Evolutionary conservation across 2,797 vertebrate species (phyloP).

Genomic region (Brotula barbata): DNA sequence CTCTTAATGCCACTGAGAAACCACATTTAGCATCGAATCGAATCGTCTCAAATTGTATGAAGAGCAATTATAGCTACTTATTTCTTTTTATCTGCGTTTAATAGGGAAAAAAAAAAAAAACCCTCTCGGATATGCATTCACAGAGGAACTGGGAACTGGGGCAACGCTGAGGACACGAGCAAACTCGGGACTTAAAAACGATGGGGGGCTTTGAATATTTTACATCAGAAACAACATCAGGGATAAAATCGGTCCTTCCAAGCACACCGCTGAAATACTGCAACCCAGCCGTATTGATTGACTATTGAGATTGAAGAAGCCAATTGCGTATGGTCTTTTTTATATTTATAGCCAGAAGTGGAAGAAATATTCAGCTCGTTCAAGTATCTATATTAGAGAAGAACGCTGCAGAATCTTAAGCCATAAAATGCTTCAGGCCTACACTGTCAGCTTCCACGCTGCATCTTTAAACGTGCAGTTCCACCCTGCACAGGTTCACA

Average conservation of each 20-base stretch:
- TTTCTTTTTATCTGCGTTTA: conserved; percentile 22
- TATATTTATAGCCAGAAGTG: too few species aligned
- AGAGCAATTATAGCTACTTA: conserved; percentile 24
- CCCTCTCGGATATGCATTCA: conserved; percentile 8
- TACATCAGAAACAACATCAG: background rate
- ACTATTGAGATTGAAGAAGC: too few species aligned
- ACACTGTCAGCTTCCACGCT: too few species aligned
- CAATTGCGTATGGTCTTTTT: too few species aligned
- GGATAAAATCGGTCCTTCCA: background rate
- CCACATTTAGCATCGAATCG: background rate
- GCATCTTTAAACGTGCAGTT: too few species aligned
- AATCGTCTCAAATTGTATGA: conserved; percentile 27
- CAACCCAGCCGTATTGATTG: too few species aligned
- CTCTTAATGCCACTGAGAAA: background rate
- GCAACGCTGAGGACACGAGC: background rate
- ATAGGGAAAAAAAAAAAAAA: conserved; percentile 27
- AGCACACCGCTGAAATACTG: background rate
- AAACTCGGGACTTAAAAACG: background rate
- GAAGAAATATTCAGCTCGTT: too few species aligned
- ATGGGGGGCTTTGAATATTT: conserved; percentile 1
- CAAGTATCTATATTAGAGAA: too few species aligned
- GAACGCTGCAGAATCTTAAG: too few species aligned
- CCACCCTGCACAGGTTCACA: too few species aligned
- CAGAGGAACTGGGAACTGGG: background rate
- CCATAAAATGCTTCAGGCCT: too few species aligned